phyloP scores from a whole-genome alignment of 2,888 invertebrate genomes.

The Ornithoptera alexandrae region DNA sequence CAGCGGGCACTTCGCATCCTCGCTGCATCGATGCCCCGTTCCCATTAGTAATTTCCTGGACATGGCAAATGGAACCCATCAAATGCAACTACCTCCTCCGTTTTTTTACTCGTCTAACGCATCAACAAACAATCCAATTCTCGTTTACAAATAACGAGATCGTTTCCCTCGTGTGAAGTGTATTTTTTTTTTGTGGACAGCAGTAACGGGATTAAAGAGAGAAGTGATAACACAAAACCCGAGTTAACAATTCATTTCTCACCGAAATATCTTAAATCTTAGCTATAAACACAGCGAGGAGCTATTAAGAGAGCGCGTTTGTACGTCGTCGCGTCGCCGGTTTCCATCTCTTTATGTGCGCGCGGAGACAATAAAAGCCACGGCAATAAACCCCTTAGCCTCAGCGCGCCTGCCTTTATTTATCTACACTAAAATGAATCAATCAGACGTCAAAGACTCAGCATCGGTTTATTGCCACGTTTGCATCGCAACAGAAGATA shows the following conservation, averaged over 20 bases:
- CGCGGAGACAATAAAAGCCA: conserved; percentile 60
- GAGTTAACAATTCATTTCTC: conserved; percentile 15
- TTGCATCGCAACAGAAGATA: conserved; percentile 23
- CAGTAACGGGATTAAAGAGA: neutral
- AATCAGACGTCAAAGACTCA: conserved; percentile 57
- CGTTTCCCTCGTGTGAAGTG: neutral
- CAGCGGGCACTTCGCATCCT: conserved; percentile 44
- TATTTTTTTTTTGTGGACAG: neutral
- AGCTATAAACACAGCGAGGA: conserved; percentile 46
- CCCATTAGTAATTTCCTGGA: conserved; percentile 52
- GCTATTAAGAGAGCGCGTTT: conserved; percentile 42
- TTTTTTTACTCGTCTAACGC: conserved; percentile 40
- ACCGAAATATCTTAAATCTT: conserved; percentile 43
- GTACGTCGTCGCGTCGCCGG: conserved; percentile 37
- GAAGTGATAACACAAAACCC: neutral
- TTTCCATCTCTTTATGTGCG: conserved; percentile 47
- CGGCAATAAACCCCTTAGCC: conserved; percentile 51
- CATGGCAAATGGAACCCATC: conserved; percentile 53
- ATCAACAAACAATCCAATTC: neutral
- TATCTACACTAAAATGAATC: conserved; percentile 65
- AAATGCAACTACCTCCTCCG: conserved; percentile 47
- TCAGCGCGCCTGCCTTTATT: conserved; percentile 58
- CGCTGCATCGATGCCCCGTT: conserved; percentile 36
- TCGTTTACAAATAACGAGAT: neutral
- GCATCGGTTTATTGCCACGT: conserved; percentile 42